Conservation (phyloP, 2,113 vertebrate species). For the Tapirus terrestris region DNA sequence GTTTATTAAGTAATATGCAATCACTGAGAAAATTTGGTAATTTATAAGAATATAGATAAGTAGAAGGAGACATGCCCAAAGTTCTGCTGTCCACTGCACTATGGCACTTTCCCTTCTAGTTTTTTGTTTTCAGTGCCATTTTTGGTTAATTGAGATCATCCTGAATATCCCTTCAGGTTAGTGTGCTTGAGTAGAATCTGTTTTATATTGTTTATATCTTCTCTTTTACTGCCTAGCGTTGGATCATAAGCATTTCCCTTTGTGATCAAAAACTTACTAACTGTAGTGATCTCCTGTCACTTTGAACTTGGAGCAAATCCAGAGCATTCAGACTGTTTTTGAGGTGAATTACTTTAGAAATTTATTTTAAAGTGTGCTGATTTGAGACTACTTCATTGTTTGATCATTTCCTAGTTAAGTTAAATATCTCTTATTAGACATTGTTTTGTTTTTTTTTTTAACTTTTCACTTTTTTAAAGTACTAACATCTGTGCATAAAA, state of each 20-base stretch:
- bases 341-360: background rate
- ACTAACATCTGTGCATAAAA: background rate
- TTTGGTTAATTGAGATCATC: background rate
- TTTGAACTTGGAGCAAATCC: constrained; percentile 9
- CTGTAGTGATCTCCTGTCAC: background rate
- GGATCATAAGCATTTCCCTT: background rate
- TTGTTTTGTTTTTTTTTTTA: background rate
- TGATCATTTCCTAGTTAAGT: background rate
- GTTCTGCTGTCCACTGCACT: background rate
- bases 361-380: background rate
- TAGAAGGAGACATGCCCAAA: background rate
- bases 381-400: background rate
- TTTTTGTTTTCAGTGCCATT: background rate
- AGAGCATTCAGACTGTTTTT: background rate
- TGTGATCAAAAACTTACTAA: background rate
- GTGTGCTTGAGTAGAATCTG: background rate
- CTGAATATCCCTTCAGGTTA: background rate
- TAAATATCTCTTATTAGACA: background rate
- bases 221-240: background rate
- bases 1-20: background rate
- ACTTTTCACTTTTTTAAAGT: background rate
- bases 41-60: background rate
- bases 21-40: background rate
- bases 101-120: background rate
- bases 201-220: background rate